Evolutionary conservation across 2,113 vertebrate species (phyloP), one percentile per base, ranked within the genome.

Genomic region (Glaucidium brasilianum): DNA sequence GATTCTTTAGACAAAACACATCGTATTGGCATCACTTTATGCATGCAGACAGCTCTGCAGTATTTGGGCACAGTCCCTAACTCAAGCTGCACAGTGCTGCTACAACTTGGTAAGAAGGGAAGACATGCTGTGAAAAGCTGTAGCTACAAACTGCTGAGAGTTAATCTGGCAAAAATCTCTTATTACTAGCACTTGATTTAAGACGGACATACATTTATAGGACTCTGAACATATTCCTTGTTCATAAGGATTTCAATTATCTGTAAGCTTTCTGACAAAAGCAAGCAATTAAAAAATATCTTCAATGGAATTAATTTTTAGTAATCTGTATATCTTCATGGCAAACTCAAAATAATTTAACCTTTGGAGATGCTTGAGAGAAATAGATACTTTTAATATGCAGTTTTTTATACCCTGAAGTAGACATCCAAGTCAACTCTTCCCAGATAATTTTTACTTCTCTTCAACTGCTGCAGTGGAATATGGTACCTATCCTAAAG

Each of bases 161-260:
- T 62, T 66, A 66, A 63, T 37, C 26, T 3, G 7, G 15, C 6
- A 75, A 92, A 55, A 75, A 59, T 5, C 12, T 78, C 6, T 49
- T 37, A 4, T 50, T 78, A 16, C 11, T 63, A 58, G 32, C 20
- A 26, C 12, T 75, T 37, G 23, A 26, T 5, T 83, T 83, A 23
- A 6, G 10, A 45, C 2, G 5, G 30, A 30, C 8, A 26, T 41
- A 21, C 3, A n/a, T 78, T 82, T 82, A 25, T 34, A 72, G 8
- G 20, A 55, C 69, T 63, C 25, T 35, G 32, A 71, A 59, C 5
- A n/a, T 72, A 79, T n/a, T 63, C 14, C 6, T 68, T 0, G 0
- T 30, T 30, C 20, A 26, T 29, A 92, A 85, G 12, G 37, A 49
- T 85, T 90, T 93, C 30, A 77, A 16, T 52, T 78, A 20, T n/a